Evolutionary conservation across 2,888 invertebrate genomes (phyloP), one percentile per base, ranked within the genome.

Genomic region (Cylindroiulus punctatus): DNA sequence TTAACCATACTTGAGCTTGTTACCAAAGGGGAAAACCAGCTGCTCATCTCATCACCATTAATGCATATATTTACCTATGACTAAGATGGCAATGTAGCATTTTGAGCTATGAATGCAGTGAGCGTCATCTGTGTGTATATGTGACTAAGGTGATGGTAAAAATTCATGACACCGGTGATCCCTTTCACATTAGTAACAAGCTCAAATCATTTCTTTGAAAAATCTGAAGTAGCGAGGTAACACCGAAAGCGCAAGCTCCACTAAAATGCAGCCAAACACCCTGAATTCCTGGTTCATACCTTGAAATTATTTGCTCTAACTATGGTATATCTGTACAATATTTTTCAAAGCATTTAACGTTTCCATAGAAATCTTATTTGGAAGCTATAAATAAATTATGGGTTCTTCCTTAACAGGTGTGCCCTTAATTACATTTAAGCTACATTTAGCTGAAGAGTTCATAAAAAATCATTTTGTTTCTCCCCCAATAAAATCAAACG

Each of bases 401-500:
- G n/a, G 65, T 65, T 65, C 65, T 65, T 26, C 52, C 52, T n/a
- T 52, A 19, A 19, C 52, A n/a, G n/a, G 4, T 52, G n/a, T 47
- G 47, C n/a, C 52, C 65, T 65, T 65, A 65, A 65, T 65, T 65
- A 65, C 65, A 65, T 12, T 26, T 65, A 65, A 26, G 65, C 65
- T 65, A 65, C 22, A 65, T 65, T 26, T 65, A 65, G 65, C 26
- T 65, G 65, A 65, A 65, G 65, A 65, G 65, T 65, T 65, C 65
- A 12, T 65, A 26, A 65, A 65, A 65, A 65, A 12, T 26, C 12
- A 26, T 65, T 26, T 12, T 52, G 19, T 52, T 85, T 85, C 26
- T 83, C 57, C 44, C 52, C 81, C 52, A 57, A 87, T 26, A 12
- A 65, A 26, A 36, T 94, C 94, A 97, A 92, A 96, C 96, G 92